phyloP scores from a whole-genome alignment of 2,888 invertebrate genomes.

The Adela reaumurella region DNA sequence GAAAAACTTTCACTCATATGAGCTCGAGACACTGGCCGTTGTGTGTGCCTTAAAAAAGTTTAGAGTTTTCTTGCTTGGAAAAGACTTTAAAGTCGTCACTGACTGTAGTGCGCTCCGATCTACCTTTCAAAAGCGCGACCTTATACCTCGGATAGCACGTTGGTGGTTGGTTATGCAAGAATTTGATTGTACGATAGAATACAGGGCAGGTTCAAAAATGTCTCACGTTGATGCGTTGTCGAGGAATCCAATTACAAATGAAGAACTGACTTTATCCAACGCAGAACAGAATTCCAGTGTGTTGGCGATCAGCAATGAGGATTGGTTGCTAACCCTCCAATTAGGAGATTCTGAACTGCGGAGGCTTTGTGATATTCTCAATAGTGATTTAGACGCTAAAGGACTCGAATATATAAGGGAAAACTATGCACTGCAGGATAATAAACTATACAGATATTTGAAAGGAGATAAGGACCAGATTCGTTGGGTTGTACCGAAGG shows the following conservation, averaged over 20 bases:
- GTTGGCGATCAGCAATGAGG: conserved; percentile 7
- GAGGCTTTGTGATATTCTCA: conserved; percentile 9
- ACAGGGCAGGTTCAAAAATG: too few species aligned
- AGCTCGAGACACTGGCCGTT: conserved; percentile 16
- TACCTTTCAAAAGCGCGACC: too few species aligned
- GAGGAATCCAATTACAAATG: conserved; percentile 1
- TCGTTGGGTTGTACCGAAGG: conserved; percentile 18
- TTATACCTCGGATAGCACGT: too few species aligned
- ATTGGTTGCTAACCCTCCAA: conserved; percentile 13
- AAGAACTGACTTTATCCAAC: background rate
- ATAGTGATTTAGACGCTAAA: conserved; percentile 6
- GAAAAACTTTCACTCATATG: conserved; percentile 11
- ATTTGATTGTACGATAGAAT: too few species aligned
- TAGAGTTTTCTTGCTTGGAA: too few species aligned
- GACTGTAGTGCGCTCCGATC: too few species aligned
- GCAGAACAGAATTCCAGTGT: conserved; percentile 1
- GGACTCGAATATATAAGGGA: conserved; percentile 10
- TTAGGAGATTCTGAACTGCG: conserved; percentile 10
- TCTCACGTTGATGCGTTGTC: conserved; percentile 9
- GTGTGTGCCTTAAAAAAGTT: too few species aligned
- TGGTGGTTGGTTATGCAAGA: too few species aligned
- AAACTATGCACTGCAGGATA: conserved; percentile 12
- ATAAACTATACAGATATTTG: conserved; percentile 10
- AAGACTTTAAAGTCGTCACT: too few species aligned
- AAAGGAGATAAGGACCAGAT: too few species aligned